phyloP scores from a whole-genome alignment of 2,888 invertebrate genomes.

The Bedellia somnulentella region DNA sequence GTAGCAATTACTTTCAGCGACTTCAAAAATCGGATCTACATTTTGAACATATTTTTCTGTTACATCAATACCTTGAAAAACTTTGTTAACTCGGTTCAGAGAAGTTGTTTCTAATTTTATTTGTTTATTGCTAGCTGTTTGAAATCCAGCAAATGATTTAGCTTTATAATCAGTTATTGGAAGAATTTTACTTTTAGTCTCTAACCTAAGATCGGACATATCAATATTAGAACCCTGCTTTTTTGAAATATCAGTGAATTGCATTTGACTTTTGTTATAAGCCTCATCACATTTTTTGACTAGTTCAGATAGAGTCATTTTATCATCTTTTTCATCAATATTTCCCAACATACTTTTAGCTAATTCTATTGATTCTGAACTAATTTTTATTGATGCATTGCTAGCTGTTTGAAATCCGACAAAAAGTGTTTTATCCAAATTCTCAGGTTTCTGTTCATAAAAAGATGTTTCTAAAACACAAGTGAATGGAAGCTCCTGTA shows the following conservation, averaged over 20 bases:
- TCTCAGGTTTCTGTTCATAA: slow-evolving; percentile 17
- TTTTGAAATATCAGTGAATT: too few relatives aligned
- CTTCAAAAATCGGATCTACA: too few relatives aligned
- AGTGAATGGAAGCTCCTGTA: slow-evolving; percentile 30
- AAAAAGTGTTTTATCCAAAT: slow-evolving; percentile 33
- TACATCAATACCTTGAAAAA: slow-evolving; percentile 13
- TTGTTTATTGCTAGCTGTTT: slow-evolving; percentile 28
- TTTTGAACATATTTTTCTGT: too few relatives aligned
- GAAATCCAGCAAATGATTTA: slow-evolving; percentile 23
- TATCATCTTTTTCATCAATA: slow-evolving; percentile 12
- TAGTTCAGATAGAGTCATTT: slow-evolving; percentile 16
- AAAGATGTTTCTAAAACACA: slow-evolving; percentile 32
- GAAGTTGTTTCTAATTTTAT: slow-evolving; percentile 22
- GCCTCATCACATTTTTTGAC: slow-evolving; percentile 14
- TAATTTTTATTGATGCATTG: slow-evolving; percentile 36
- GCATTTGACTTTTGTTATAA: too few relatives aligned
- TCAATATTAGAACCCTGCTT: too few relatives aligned
- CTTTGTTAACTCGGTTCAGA: slow-evolving; percentile 14
- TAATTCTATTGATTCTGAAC: slow-evolving; percentile 26
- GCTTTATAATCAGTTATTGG: too few relatives aligned
- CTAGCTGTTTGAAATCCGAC: slow-evolving; percentile 48
- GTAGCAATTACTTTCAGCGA: too few relatives aligned
- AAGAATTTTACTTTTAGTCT: too few relatives aligned
- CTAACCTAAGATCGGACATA: too few relatives aligned
- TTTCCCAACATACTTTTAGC: slow-evolving; percentile 27